Evolutionary conservation across 2,797 vertebrate genomes (phyloP).

Genomic region (Molothrus aeneus): DNA sequence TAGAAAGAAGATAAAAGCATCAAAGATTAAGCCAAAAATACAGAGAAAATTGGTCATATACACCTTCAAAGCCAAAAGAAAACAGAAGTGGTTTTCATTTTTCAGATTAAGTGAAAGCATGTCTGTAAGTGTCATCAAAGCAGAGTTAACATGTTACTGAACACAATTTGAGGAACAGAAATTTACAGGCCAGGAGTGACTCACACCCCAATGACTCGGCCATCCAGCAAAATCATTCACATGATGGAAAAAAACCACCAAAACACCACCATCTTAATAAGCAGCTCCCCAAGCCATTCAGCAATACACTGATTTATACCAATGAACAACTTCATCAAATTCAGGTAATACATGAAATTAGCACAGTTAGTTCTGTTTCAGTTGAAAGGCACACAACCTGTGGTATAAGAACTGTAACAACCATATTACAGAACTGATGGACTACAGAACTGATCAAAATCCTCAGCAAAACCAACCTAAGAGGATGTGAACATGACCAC

Average conservation of each 20-base stretch:
- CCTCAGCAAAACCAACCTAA: background rate
- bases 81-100: background rate
- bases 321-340: background rate
- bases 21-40: background rate
- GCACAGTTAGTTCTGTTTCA: background rate
- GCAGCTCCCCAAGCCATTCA: background rate
- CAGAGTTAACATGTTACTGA: background rate
- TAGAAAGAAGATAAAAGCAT: background rate
- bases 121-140: background rate
- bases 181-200: background rate
- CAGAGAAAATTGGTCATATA: background rate
- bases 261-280: background rate
- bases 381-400: background rate
- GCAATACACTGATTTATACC: background rate
- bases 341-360: background rate
- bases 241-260: background rate
- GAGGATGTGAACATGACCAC: background rate
- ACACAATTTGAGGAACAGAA: background rate
- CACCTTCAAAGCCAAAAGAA: background rate
- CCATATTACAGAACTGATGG: background rate
- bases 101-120: background rate
- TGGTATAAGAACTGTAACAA: background rate
- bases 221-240: background rate
- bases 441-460: background rate
- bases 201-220: background rate